A percentile compares a stretch with the other conserved stretches of the same genome.
These are phyloP conservation scores for Steinernema khuongi DNA, from an alignment of 1,140 invertebrate genomes.

Conservation along the genomic window DNA sequence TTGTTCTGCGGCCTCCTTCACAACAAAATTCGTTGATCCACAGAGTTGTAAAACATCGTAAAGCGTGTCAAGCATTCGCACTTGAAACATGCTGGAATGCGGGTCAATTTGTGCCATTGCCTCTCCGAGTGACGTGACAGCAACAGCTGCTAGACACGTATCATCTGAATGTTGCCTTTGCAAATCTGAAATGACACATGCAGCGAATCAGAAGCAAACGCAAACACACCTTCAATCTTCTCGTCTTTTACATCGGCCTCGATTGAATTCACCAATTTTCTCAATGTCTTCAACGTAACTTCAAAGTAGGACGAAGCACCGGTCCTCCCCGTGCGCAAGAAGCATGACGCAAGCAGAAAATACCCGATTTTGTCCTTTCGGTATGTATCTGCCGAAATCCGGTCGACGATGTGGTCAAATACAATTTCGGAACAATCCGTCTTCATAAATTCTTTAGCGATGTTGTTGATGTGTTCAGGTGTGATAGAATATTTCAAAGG, in stretches of 20 bases:
- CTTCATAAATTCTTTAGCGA: not conserved
- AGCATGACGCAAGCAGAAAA: not conserved
- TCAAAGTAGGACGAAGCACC: not conserved
- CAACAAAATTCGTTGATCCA: slow-evolving; percentile 1
- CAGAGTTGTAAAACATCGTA: not conserved
- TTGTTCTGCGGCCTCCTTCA: not conserved
- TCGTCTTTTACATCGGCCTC: not conserved
- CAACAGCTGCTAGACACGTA: not conserved
- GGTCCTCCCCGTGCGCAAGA: not conserved
- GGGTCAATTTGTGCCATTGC: slow-evolving; percentile 1
- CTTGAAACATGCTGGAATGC: not conserved
- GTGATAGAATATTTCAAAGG: not conserved
- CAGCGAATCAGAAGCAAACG: not conserved
- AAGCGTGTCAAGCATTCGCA: not conserved
- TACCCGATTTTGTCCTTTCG: not conserved
- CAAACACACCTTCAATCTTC: not conserved
- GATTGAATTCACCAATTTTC: not conserved
- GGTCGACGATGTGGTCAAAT: not conserved
- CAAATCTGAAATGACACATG: not conserved
- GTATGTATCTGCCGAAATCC: not conserved
- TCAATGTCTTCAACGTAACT: not conserved
- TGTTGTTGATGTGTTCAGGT: not conserved
- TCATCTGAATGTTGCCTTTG: not conserved
- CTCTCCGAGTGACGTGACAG: not conserved
- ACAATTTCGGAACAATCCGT: not conserved